Conservation (phyloP, 2,797 vertebrate species). For the Helarctos malayanus region DNA sequence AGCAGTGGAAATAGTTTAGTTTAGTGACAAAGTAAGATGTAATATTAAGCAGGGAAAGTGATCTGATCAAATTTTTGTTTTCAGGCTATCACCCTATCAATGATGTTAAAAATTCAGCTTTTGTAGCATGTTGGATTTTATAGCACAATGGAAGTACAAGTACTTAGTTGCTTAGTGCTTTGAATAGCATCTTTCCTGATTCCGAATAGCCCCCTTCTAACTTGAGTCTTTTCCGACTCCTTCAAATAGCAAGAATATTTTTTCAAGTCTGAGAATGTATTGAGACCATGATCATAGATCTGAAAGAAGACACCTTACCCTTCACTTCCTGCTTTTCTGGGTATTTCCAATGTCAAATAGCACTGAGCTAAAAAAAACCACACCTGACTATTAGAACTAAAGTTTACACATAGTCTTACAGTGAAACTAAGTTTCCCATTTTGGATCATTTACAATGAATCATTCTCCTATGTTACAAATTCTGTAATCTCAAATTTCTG, state of each 20-base stretch:
- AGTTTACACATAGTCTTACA: not conserved
- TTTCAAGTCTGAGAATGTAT: not conserved
- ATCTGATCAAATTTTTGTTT: not conserved
- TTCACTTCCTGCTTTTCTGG: not conserved
- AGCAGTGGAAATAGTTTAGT: not conserved
- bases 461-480: not conserved
- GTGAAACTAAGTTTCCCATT: not conserved
- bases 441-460: not conserved
- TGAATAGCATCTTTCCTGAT: not conserved
- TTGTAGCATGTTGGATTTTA: not conserved
- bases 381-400: not conserved
- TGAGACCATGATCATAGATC: not conserved
- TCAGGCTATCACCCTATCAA: not conserved
- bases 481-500: not conserved
- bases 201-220: not conserved
- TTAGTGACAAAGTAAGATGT: not conserved
- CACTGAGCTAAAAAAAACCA: fast-evolving
- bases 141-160: not conserved
- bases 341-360: not conserved
- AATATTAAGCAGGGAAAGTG: not conserved
- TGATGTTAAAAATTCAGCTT: not conserved
- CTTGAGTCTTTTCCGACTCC: not conserved
- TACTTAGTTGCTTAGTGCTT: not conserved
- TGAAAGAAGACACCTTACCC: not conserved
- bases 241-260: not conserved